These are phyloP conservation scores for Drosophila sp. DNA, from an alignment of 1,140 invertebrate genomes.

Conservation along the genomic window DNA sequence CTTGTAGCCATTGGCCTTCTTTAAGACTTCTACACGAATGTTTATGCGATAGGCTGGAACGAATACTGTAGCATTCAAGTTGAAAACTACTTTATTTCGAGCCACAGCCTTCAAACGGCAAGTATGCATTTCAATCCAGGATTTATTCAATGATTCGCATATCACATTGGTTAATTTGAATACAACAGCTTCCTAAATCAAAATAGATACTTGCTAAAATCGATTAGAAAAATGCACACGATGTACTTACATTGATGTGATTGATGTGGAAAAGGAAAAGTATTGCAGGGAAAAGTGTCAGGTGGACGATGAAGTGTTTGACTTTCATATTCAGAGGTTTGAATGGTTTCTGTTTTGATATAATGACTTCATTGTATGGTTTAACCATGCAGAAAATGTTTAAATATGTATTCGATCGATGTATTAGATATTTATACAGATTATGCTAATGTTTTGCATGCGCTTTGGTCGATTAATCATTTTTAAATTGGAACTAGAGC, in stretches of 20 bases:
- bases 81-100: not conserved
- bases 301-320: not conserved
- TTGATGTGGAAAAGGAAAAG: not conserved
- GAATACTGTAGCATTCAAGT: not conserved
- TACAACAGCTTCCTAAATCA: not conserved
- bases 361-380: too few species aligned
- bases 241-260: not conserved
- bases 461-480: too few species aligned
- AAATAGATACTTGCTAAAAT: not conserved
- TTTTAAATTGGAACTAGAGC: too few species aligned
- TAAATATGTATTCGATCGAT: too few species aligned
- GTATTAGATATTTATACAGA: too few species aligned
- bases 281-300: too few species aligned
- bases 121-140: not conserved
- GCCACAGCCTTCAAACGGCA: conserved; percentile 5
- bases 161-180: not conserved
- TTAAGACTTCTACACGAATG: not conserved
- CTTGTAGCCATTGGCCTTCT: not conserved
- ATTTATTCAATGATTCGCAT: not conserved
- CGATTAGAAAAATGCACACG: not conserved
- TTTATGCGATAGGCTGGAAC: not conserved
- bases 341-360: too few species aligned
- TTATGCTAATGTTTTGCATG: too few species aligned
- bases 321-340: too few species aligned
- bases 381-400: not conserved